A percentile compares a stretch with the other conserved stretches of the same genome.
Evolutionary conservation across 2,797 vertebrate species (phyloP).

Genomic region (Xiphorhynchus erythropygius): DNA sequence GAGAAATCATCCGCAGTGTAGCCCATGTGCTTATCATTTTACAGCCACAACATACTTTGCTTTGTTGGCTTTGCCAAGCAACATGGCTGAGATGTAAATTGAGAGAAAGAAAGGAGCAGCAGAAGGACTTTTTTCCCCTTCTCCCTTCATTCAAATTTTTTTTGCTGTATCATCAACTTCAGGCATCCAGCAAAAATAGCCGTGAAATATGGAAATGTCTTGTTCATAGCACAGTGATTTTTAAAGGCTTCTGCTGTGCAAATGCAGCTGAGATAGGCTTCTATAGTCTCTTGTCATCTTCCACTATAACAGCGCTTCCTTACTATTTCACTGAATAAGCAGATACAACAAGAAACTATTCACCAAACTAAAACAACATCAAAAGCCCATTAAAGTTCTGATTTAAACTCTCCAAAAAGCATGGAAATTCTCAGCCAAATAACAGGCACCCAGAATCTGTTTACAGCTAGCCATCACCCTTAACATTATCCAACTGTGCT

Average conservation of each 20-base stretch:
- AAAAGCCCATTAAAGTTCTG: constrained; percentile 68
- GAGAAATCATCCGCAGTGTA: not conserved
- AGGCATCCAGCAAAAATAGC: constrained; percentile 69
- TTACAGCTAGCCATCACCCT: constrained; percentile 42
- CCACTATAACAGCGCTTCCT: constrained; percentile 53
- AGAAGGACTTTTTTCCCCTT: constrained; percentile 40
- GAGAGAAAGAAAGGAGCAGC: constrained; percentile 53
- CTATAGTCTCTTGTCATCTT: constrained; percentile 66
- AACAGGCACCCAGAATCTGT: constrained; percentile 18
- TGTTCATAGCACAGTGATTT: constrained; percentile 72
- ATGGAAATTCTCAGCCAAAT: constrained; percentile 40
- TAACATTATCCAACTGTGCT: constrained; percentile 12
- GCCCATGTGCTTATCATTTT: constrained; percentile 52
- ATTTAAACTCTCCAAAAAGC: constrained; percentile 55
- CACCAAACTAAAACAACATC: constrained; percentile 64
- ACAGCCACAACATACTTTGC: constrained; percentile 49
- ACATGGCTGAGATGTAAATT: constrained; percentile 47
- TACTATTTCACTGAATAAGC: constrained; percentile 72
- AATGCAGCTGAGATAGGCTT: constrained; percentile 71
- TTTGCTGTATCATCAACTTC: constrained; percentile 73
- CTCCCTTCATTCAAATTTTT: constrained; percentile 48
- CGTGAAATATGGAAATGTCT: constrained; percentile 76
- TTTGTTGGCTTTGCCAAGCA: constrained; percentile 57
- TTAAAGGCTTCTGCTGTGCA: constrained; percentile 75
- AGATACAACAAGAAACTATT: constrained; percentile 64